Evolutionary conservation across 2,888 invertebrate genomes (phyloP).

Genomic region (Acleris literana): DNA sequence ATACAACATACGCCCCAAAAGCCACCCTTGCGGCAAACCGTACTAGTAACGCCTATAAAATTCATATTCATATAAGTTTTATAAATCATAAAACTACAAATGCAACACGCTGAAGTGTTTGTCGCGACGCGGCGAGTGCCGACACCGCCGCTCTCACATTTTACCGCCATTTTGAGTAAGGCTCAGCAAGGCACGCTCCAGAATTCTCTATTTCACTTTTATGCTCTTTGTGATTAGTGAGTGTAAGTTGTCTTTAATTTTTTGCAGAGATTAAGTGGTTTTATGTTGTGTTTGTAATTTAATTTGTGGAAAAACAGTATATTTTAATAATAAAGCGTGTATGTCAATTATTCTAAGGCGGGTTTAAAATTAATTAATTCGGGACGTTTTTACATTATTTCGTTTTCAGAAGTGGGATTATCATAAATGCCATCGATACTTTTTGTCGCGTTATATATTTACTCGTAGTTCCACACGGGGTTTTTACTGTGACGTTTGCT

Average conservation of each 20-base stretch:
- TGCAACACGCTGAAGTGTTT: constrained; percentile 49
- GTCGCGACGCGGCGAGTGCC: constrained; percentile 58
- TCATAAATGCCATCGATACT: no score
- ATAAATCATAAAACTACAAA: constrained; percentile 29
- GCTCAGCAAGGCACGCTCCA: constrained; percentile 48
- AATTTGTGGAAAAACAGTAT: neutral
- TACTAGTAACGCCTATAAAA: neutral
- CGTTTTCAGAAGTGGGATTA: neutral
- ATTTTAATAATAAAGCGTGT: neutral
- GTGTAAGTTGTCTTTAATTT: constrained; percentile 38
- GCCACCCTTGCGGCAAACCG: neutral
- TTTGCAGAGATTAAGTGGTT: constrained; percentile 19
- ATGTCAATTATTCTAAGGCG: neutral
- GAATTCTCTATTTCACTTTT: constrained; percentile 52
- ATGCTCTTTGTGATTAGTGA: constrained; percentile 48
- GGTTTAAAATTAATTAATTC: neutral
- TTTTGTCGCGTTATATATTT: no score
- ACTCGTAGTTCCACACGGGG: no score
- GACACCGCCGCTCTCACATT: constrained; percentile 52
- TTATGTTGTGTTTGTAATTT: constrained; percentile 6
- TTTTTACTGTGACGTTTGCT: no score
- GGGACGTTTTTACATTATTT: neutral
- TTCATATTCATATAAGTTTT: neutral
- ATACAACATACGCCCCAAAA: no score
- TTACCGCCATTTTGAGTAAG: constrained; percentile 60